Percentiles rank a stretch among this genome's conserved stretches.
Evolutionary conservation across 53 echinoderm and acorn worm genomes (phyloP).

Genomic region (Mesocentrotus franciscanus): DNA sequence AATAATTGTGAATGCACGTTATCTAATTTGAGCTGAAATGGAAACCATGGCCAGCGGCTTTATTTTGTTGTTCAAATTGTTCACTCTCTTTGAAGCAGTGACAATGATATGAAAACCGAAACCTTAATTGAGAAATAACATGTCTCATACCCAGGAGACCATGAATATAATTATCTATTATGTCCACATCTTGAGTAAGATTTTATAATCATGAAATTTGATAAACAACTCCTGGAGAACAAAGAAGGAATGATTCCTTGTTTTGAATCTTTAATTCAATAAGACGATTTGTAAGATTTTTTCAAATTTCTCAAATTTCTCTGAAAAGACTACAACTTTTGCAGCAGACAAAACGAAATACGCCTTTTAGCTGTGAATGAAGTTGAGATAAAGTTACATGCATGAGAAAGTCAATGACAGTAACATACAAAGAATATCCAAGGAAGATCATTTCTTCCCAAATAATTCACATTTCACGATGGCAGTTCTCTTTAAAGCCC

Average conservation of each 20-base stretch:
- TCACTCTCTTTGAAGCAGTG: not conserved
- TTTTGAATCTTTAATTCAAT: not conserved
- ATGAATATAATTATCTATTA: not conserved
- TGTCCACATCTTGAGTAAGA: not conserved
- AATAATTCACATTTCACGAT: not conserved
- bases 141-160: not conserved
- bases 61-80: not conserved
- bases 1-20: constrained; percentile 44
- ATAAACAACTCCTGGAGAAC: not conserved
- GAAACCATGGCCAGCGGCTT: not conserved
- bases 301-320: not conserved
- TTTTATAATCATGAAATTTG: not conserved
- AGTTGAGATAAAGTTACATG: not conserved
- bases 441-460: not conserved
- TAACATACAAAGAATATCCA: not conserved
- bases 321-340: not conserved
- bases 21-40: constrained; percentile 25
- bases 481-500: not conserved
- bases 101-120: not conserved
- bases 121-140: not conserved
- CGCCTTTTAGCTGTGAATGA: not conserved
- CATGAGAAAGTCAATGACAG: not conserved
- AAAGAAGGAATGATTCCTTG: not conserved
- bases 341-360: not conserved
- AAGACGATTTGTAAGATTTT: not conserved